Evolutionary conservation across 2,113 vertebrate genomes (phyloP).

Genomic region (Vanacampus margaritifer): DNA sequence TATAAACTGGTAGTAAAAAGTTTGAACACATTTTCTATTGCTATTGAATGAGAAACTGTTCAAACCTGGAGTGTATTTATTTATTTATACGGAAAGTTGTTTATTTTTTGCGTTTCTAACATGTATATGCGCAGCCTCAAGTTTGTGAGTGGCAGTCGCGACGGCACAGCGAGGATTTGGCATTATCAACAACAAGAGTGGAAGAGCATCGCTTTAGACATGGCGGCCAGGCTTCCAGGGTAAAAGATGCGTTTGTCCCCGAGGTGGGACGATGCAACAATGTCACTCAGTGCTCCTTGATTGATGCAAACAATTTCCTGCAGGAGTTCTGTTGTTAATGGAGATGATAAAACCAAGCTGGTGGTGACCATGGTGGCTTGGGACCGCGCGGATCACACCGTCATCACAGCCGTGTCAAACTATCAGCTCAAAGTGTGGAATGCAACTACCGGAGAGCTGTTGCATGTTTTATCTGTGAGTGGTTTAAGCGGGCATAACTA

Average conservation of each 20-base stretch:
- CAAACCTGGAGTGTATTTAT: background rate
- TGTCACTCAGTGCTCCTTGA: background rate
- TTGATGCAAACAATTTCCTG: slow-evolving; percentile 9
- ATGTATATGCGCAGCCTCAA: slow-evolving; percentile 74
- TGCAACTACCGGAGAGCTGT: slow-evolving; percentile 83
- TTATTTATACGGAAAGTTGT: too few species aligned
- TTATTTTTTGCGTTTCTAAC: background rate
- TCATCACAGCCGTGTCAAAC: slow-evolving; percentile 96
- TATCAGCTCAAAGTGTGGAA: slow-evolving; percentile 97
- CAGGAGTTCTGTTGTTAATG: slow-evolving; percentile 74
- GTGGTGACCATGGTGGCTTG: slow-evolving; percentile 97
- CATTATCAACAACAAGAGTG: slow-evolving; percentile 95
- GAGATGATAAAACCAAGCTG: slow-evolving; percentile 93
- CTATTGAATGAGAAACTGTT: too few species aligned
- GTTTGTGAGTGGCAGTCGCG: slow-evolving; percentile 96
- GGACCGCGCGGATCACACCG: slow-evolving; percentile 85
- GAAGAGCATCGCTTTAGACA: slow-evolving; percentile 88
- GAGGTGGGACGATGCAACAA: background rate
- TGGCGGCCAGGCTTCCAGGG: slow-evolving; percentile 88
- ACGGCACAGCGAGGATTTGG: slow-evolving; percentile 93
- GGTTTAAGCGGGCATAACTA: background rate
- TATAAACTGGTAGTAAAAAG: background rate
- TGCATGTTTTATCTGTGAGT: slow-evolving; percentile 90
- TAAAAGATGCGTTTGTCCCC: slow-evolving; percentile 53
- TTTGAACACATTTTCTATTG: background rate